Evolutionary conservation across 2,888 invertebrate genomes (phyloP), one percentile per base, ranked within the genome.

Genomic region (Aporophyla nigra): DNA sequence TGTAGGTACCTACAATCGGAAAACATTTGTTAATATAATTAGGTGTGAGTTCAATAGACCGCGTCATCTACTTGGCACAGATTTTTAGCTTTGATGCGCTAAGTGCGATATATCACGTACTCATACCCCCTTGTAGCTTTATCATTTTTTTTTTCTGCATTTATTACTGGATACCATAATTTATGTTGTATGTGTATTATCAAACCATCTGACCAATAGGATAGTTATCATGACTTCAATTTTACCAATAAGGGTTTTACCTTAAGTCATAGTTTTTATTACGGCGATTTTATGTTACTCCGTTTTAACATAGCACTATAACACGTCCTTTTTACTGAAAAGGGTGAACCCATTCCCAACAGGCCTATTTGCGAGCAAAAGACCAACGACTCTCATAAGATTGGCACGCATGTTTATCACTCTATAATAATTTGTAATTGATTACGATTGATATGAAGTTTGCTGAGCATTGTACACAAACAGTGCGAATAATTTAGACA

Each of bases 61-160:
- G 12, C 84, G 74, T 80, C 85, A 84, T 84, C 54, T 53, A 1
- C 46, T 69, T 56, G 59, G 2, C 69, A 65, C 24, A 61, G n/a
- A 84, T 63, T 63, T 59, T 71, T 79, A 67, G 21, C 49, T 65
- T 24, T 21, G 40, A 27, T 53, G 27, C 21, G 56, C 6, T 84
- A 62, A 84, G 21, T 70, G 74, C 40, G 2, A 24, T 9, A 5
- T 43, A 51, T 80, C 81, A 82, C 69, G 85, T 84, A 69, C 66
- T 73, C 68, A 65, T n/a, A n/a, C n/a, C 72, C 58, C 63, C 54
- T 63, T 46, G 14, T 19, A 2, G 1, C 4, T 49, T 66, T 46
- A 63, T 66, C 33, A n/a, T n/a, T 58, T 10, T 24, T 14, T 43
- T 4, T 61, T n/a, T 61, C 24, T 21, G 51, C 7, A 54, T 43